A percentile compares a stretch with the other conserved stretches of the same genome.
phyloP scores from a whole-genome alignment of 2,888 invertebrate species.

The Caenorhabditis uteleia region DNA sequence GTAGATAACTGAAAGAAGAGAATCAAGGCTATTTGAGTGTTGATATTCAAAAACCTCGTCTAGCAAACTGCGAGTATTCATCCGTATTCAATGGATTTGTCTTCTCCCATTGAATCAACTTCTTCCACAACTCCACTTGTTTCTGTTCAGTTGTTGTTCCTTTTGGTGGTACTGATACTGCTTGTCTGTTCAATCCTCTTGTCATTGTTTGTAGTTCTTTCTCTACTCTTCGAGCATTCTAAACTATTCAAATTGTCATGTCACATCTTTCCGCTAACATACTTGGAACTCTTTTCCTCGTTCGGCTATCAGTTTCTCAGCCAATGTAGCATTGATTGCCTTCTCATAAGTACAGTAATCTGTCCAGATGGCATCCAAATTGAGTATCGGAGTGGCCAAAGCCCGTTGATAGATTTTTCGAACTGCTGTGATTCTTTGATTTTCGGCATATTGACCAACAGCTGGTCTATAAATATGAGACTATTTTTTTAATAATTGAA shows the following conservation, averaged over 20 bases:
- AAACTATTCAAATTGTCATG: slow-evolving; percentile 1
- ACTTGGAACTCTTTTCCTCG: slow-evolving; percentile 84
- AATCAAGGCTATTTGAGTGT: not conserved
- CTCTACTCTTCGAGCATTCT: slow-evolving; percentile 80
- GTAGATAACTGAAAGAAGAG: slow-evolving; percentile 82
- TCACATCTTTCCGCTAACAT: not conserved
- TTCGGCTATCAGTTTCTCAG: slow-evolving; percentile 97
- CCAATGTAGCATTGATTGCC: slow-evolving; percentile 84
- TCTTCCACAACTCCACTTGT: slow-evolving; percentile 93
- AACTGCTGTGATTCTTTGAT: slow-evolving; percentile 97
- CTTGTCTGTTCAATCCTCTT: slow-evolving; percentile 89
- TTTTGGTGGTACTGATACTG: slow-evolving; percentile 94
- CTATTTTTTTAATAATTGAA: slow-evolving; percentile 5
- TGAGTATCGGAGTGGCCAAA: slow-evolving; percentile 93
- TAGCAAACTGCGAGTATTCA: slow-evolving; percentile 89
- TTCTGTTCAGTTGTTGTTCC: slow-evolving; percentile 68
- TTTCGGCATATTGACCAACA: slow-evolving; percentile 97
- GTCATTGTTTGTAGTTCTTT: slow-evolving; percentile 95
- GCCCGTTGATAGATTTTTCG: slow-evolving; percentile 95
- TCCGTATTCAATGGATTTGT: slow-evolving; percentile 93
- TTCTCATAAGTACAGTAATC: slow-evolving; percentile 94
- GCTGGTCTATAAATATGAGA: slow-evolving; percentile 79
- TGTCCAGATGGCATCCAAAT: slow-evolving; percentile 90
- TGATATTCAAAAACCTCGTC: slow-evolving; percentile 74
- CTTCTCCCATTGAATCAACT: slow-evolving; percentile 96